Evolutionary conservation across 1,140 invertebrate genomes (phyloP), one percentile per base, ranked within the genome.

Genomic region (Calliphora vicina): DNA sequence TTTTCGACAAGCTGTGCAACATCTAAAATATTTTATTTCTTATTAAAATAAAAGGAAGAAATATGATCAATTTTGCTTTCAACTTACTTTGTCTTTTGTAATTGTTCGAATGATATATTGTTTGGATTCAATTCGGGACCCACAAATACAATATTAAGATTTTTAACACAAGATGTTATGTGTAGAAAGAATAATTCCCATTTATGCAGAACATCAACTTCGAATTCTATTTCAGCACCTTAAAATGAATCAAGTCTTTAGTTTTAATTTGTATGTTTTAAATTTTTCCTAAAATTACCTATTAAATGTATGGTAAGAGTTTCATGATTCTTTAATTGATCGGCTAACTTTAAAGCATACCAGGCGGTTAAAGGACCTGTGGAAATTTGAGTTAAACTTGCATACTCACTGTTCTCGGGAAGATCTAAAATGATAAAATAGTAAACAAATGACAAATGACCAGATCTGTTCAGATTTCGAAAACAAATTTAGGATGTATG

Each of bases 121-220:
- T 90, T 87, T 1, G 93, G 91, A 85, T 93, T 93, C 0, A 95
- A 87, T 87, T 95, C 94, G 0, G 93, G 93, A 0, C 94, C 94
- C 1, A 95, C 88, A 23, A 95, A 93, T 0, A 93, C 91, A 0
- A 96, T 87, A 72, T 91, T 91, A 0, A 95, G 85, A 35, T 88
- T 90, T 76, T 91, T 91, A 0, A 95, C 84, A 1, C 91, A 86
- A 0, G 93, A 93, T 6, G 93, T 86, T 29, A 94, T 91, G 86
- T 96, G 94, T 0, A 95, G 86, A 82, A 95, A 93, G 85, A 95
- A 92, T 29, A 93, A 91, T 86, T 95, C 95, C 95, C 95, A 96
- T 76, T 94, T 94, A 35, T 92, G 91, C 1, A 95, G 85, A 71
- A 92, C 91, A 81, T 94, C 92, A 2, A 93, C 94, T 88, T 95